Evolutionary conservation across 1,140 invertebrate species (phyloP).

Genomic region (Trichonephila inaurata): DNA sequence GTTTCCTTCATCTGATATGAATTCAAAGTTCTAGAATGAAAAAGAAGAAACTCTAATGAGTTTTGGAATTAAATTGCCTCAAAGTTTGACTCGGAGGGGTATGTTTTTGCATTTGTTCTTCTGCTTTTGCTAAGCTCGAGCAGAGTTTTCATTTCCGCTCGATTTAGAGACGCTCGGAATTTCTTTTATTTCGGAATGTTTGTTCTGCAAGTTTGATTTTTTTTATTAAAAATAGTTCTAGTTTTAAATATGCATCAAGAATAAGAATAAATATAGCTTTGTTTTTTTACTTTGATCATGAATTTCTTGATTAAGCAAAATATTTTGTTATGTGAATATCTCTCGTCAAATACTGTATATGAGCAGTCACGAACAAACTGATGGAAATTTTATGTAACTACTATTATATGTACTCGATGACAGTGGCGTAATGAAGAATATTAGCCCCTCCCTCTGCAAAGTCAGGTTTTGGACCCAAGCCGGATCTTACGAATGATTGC

Average conservation of each 20-base stretch:
- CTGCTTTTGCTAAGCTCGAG: not conserved
- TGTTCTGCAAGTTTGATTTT: not conserved
- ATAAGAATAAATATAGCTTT: no score
- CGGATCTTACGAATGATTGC: no score
- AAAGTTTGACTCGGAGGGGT: constrained; percentile 4
- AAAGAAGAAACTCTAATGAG: constrained; percentile 20
- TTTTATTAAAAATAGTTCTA: not conserved
- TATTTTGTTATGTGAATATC: no score
- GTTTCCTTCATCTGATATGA: not conserved
- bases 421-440: no score
- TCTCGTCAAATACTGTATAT: no score
- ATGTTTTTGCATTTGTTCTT: not conserved
- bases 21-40: not conserved
- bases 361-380: no score
- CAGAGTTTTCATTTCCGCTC: not conserved
- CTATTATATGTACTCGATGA: no score
- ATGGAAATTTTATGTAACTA: no score
- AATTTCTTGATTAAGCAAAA: no score
- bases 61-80: constrained; percentile 6
- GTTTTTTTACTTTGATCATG: no score
- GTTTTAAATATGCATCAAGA: not conserved
- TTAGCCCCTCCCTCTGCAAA: no score
- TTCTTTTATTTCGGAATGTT: not conserved
- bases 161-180: not conserved
- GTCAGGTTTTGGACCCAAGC: no score